Evolutionary conservation across 2,888 invertebrate species (phyloP).

Genomic region (Mayetiola destructor): DNA sequence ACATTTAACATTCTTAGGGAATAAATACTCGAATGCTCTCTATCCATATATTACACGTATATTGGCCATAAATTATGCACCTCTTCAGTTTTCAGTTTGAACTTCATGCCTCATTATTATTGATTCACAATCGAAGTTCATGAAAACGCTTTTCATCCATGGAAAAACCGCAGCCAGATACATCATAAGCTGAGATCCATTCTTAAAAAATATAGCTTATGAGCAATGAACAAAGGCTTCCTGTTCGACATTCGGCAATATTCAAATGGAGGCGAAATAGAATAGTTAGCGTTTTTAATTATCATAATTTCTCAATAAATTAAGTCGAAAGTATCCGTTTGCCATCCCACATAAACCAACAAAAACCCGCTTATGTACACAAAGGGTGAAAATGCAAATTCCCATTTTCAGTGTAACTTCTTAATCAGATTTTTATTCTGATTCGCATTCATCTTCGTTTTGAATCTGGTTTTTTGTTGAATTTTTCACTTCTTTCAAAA

Average conservation of each 20-base stretch:
- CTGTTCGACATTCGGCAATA: not conserved
- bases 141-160: not conserved
- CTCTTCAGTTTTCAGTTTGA: not conserved
- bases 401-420: slow-evolving; percentile 4
- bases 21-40: not conserved
- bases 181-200: not conserved
- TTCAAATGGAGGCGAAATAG: slow-evolving; percentile 8
- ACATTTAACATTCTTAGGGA: not conserved
- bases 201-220: not conserved
- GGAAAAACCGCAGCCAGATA: not conserved
- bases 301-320: slow-evolving; percentile 14
- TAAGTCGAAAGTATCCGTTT: slow-evolving; percentile 11
- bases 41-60: too few relatives aligned
- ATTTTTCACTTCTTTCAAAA: too few relatives aligned
- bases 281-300: not conserved
- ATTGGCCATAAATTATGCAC: slow-evolving; percentile 13
- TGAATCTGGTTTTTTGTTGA: too few relatives aligned
- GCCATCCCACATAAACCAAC: not conserved
- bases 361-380: slow-evolving; percentile 5
- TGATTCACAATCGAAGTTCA: not conserved
- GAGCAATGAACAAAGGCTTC: too few relatives aligned
- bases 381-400: not conserved
- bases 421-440: too few relatives aligned
- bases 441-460: too few relatives aligned
- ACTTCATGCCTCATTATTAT: not conserved